Conservation (phyloP, 2,888 invertebrate species). For the Onthophagus sagittarius region DNA sequence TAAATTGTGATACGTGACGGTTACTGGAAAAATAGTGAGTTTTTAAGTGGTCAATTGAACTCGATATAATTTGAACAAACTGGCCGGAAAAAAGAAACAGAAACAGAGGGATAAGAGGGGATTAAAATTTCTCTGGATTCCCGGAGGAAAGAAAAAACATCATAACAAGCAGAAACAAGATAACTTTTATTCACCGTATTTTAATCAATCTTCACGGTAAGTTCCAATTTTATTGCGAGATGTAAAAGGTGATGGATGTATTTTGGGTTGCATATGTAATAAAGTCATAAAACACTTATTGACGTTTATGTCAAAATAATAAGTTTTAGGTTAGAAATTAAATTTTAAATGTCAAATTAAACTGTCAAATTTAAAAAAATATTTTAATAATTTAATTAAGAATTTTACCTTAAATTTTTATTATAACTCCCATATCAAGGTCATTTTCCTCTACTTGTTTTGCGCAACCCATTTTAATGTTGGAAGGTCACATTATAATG, state of each 20-base stretch:
- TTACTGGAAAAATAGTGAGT: not conserved
- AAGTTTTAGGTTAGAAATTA: no score
- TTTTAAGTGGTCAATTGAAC: not conserved
- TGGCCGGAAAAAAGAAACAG: constrained; percentile 21
- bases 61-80: constrained; percentile 12
- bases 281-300: no score
- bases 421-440: not conserved
- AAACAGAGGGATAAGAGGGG: constrained; percentile 10
- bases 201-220: constrained; percentile 17
- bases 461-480: not conserved
- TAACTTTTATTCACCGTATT: constrained; percentile 15
- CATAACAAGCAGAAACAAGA: constrained; percentile 16
- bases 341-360: no score
- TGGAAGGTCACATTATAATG: not conserved
- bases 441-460: not conserved
- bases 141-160: constrained; percentile 12
- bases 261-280: constrained; percentile 13
- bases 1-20: not conserved
- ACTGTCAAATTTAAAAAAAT: not conserved
- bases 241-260: not conserved
- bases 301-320: no score
- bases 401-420: not conserved
- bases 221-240: constrained; percentile 1
- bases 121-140: constrained; percentile 19
- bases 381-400: not conserved